Percentiles rank a stretch among this genome's conserved stretches.
Evolutionary conservation across 2,888 invertebrate species (phyloP).

Genomic region (Habrosyne pyritoides): DNA sequence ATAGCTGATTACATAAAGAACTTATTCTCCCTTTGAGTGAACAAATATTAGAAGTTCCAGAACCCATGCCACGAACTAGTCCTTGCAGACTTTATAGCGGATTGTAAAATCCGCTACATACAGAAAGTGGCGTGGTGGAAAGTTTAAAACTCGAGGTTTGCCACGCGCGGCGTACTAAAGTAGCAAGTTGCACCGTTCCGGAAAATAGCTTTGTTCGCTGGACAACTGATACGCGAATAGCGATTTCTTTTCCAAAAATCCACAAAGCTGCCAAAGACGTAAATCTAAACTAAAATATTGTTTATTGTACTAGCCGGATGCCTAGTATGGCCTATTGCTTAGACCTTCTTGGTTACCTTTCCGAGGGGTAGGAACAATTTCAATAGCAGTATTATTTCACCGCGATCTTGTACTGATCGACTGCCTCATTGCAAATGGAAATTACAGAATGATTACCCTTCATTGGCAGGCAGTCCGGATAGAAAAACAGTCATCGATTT

Average conservation of each 20-base stretch:
- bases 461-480: too few relatives aligned
- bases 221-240: not conserved
- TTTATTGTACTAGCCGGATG: too few relatives aligned
- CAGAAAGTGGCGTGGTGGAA: conserved; percentile 26
- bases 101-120: conserved; percentile 5
- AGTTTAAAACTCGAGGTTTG: conserved; percentile 39
- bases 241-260: not conserved
- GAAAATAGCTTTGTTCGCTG: conserved; percentile 3
- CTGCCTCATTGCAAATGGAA: too few relatives aligned
- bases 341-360: too few relatives aligned
- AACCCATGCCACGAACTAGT: not conserved
- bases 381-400: too few relatives aligned
- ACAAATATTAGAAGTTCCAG: not conserved
- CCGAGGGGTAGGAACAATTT: too few relatives aligned
- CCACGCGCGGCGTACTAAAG: conserved; percentile 31
- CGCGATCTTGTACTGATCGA: too few relatives aligned
- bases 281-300: not conserved
- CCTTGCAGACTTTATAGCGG: conserved; percentile 3
- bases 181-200: conserved; percentile 33
- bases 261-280: not conserved
- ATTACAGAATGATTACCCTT: too few relatives aligned
- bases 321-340: too few relatives aligned
- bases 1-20: not conserved
- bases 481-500: too few relatives aligned
- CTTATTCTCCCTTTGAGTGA: conserved; percentile 16